phyloP scores from a whole-genome alignment of 2,888 invertebrate species.

The Chalcis sispes region DNA sequence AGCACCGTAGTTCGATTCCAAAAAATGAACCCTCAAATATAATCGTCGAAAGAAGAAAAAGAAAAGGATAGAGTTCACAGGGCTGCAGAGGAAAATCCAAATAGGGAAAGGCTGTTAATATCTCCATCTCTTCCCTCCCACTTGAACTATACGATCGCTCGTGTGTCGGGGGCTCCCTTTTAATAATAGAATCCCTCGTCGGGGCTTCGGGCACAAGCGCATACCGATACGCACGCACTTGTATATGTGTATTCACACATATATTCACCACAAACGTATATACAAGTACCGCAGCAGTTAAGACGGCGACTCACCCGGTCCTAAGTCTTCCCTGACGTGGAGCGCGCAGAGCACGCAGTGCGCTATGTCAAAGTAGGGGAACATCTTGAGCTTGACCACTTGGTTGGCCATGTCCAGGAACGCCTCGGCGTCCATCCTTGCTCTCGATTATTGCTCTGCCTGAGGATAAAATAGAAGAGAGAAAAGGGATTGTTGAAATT shows the following conservation, averaged over 20 bases:
- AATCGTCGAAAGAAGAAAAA: not conserved
- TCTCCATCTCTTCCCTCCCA: no score
- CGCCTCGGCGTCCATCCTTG: slow-evolving; percentile 94
- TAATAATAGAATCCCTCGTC: slow-evolving; percentile 71
- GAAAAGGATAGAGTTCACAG: not conserved
- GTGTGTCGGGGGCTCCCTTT: slow-evolving; percentile 62
- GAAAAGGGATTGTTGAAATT: no score
- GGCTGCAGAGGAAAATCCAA: slow-evolving; percentile 29
- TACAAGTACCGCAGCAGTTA: not conserved
- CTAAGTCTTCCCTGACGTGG: slow-evolving; percentile 96
- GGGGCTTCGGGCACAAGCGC: slow-evolving; percentile 5
- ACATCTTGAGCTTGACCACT: slow-evolving; percentile 99
- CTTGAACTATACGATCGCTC: slow-evolving; percentile 43
- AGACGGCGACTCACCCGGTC: slow-evolving; percentile 83
- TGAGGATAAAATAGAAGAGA: no score
- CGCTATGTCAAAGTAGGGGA: slow-evolving; percentile 99
- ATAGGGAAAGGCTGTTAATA: slow-evolving; percentile 59
- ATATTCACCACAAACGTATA: not conserved
- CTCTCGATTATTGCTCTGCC: slow-evolving; percentile 26
- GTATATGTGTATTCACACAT: not conserved
- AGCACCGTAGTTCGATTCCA: not conserved
- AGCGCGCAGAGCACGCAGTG: slow-evolving; percentile 96
- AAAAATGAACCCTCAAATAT: not conserved
- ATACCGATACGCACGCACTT: not conserved
- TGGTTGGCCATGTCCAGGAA: slow-evolving; percentile 99